A percentile compares a stretch with the other conserved stretches of the same genome.
Evolutionary conservation across 1,140 invertebrate genomes (phyloP).

Genomic region (Trigoniulus corallinus): DNA sequence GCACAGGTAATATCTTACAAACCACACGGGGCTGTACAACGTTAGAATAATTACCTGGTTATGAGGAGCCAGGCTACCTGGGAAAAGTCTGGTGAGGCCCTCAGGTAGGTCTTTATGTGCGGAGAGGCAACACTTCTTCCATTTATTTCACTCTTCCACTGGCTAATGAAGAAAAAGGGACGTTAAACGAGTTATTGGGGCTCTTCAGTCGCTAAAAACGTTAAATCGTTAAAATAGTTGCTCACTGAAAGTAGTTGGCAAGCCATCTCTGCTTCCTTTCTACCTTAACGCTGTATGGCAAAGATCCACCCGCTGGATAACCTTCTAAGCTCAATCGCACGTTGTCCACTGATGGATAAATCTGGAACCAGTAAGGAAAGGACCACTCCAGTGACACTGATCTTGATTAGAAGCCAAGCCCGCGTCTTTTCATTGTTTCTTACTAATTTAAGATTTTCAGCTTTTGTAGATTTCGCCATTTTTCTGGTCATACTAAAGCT

Average conservation of each 20-base stretch:
- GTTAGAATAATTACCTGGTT: constrained; percentile 33
- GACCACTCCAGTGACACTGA: background rate
- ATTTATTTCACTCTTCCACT: constrained; percentile 58
- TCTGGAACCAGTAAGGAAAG: constrained; percentile 13
- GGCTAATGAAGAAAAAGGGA: constrained; percentile 34
- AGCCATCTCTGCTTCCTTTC: constrained; percentile 80
- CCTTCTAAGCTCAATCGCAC: constrained; percentile 69
- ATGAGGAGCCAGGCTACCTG: constrained; percentile 62
- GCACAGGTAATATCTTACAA: background rate
- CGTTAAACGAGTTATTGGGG: background rate
- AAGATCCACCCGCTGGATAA: constrained; percentile 59
- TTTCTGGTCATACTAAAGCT: constrained; percentile 28
- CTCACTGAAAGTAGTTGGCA: constrained; percentile 54
- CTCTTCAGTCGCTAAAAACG: background rate
- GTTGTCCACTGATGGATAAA: constrained; percentile 59
- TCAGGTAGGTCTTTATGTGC: constrained; percentile 80
- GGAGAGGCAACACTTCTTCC: constrained; percentile 63
- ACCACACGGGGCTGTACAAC: background rate
- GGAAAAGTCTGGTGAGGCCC: constrained; percentile 46
- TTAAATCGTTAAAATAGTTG: constrained; percentile 12
- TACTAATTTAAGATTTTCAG: background rate
- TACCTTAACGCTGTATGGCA: constrained; percentile 64
- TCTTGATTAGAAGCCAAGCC: background rate
- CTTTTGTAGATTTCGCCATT: background rate
- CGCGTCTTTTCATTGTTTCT: background rate